Base-by-base conservation (phyloP, 2,888 invertebrate genomes). In the Cheilosia vulpina region DNA sequence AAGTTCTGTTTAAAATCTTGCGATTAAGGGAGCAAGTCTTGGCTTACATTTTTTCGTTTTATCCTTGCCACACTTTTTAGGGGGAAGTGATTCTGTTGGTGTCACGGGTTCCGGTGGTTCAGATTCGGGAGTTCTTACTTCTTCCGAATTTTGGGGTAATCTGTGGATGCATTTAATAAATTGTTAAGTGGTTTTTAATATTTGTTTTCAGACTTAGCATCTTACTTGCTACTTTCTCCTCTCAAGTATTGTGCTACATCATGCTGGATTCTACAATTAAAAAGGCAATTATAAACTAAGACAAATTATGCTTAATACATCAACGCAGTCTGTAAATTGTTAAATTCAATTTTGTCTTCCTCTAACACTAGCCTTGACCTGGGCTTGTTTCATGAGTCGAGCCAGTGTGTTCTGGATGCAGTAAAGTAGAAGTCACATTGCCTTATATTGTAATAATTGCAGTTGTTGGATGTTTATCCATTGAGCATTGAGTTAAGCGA, bases 11-110 rank as follows among this genome's bases (percentile, higher is more conserved):
- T 17, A n/a, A 38, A 38, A 19, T 17, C 2, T n/a, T 5, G 2
- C 1, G 2, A 15, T 11, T 2, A 6, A 11, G 17, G 15, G 13
- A 9, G 19, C 21, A 19, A 27, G 4, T 11, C 13, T 45, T 13
- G 1, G 50, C 88, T 87, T 87, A 91, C 91, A 91, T 89, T 92
- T 91, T 31, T 90, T 90, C 82, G 90, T 88, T 87, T 91, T 92
- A 34, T 91, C 91, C 62, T 90, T 92, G 73, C 89, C 89, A 60
- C 88, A 89, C 68, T 88, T 90, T 83, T 89, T 90, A 13, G 89
- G 88, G 7, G 77, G 71, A 57, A 90, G 89, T 52, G 87, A 89
- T 45, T 89, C 89, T 13, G 88, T 89, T 21, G 87, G 80, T 53
- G 84, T 79, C 17, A 87, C 87, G 4, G 88, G 82, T 82, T 87